phyloP scores from a whole-genome alignment of 2,113 vertebrate species.

The Muntiacus reevesi region DNA sequence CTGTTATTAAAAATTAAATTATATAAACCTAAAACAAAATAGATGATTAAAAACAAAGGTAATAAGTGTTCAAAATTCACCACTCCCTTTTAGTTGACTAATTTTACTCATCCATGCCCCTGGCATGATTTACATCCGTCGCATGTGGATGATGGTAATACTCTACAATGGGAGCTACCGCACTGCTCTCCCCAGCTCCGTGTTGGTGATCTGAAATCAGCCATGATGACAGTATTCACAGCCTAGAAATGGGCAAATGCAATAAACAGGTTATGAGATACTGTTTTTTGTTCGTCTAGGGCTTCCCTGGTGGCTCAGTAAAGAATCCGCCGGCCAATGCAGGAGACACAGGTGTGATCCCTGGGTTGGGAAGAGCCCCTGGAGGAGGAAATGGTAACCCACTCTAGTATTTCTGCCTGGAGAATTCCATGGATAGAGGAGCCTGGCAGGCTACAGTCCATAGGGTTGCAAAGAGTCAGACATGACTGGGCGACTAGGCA shows the following conservation, averaged over 20 bases:
- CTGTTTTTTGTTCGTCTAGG: neutral
- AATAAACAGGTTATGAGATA: neutral
- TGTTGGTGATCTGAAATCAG: neutral
- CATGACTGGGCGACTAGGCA: neutral
- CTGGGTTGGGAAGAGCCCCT: neutral
- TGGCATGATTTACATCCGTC: accelerated
- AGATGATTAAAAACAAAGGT: neutral
- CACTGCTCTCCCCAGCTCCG: neutral
- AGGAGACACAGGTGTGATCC: neutral
- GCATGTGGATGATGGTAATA: accelerated
- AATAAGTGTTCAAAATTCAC: neutral
- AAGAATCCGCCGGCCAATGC: neutral
- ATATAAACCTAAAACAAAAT: neutral
- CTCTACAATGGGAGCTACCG: accelerated
- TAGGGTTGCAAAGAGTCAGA: neutral
- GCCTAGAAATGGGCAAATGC: neutral
- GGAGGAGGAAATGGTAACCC: neutral
- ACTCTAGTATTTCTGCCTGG: neutral
- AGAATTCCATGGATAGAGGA: neutral
- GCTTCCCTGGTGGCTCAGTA: neutral
- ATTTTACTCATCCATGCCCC: neutral
- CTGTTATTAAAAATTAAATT: neutral
- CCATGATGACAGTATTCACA: neutral
- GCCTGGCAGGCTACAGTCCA: neutral
- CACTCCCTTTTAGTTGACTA: neutral